Evolutionary conservation across 2,888 invertebrate species (phyloP), one percentile per base, ranked within the genome.

Genomic region (Athalia cordata): DNA sequence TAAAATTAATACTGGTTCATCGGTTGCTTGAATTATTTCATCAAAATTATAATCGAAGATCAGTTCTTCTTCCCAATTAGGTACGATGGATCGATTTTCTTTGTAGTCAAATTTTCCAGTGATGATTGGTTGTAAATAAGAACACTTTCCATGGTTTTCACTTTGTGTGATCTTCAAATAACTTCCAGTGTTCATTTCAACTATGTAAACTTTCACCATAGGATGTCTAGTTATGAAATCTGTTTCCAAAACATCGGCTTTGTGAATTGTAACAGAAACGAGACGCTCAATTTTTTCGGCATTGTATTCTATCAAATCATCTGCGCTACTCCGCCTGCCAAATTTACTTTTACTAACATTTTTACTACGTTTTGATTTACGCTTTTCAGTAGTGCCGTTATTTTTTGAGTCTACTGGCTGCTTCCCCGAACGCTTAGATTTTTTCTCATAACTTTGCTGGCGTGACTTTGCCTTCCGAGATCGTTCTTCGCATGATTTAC

Each of bases 41-140:
- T 89, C 82, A 74, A 90, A 90, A 80, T 91, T 92, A 85, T 94
- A 93, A 85, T 94, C 93, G 82, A 94, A 92, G 55, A 94, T 86
- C 6, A 95, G 84, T 67, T 93, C 89, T 86, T 95, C 94, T 85
- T 95, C 94, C 95, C 95, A 95, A 2, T 91, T 87, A 4, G 94
- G 94, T 61, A 87, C 81, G 80, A 91, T 86, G 3, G 89, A 89
- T 79, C 85, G 89, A 66, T 92, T 91, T 79, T 91, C 89, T 84
- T 92, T 92, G 81, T 94, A 92, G 86, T 93, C 92, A 86, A 91
- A 94, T 45, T 92, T 91, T 77, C 92, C 91, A 0, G 94, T 94
- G 89, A 94, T 92, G 61, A 93, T 90, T 0, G 94, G 94, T 65
- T 92, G 89, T 77, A 94, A 90, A 81, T 91, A 91, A 80, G 90